phyloP scores from a whole-genome alignment of 2,797 vertebrate species.

The Rallus crepitans region DNA sequence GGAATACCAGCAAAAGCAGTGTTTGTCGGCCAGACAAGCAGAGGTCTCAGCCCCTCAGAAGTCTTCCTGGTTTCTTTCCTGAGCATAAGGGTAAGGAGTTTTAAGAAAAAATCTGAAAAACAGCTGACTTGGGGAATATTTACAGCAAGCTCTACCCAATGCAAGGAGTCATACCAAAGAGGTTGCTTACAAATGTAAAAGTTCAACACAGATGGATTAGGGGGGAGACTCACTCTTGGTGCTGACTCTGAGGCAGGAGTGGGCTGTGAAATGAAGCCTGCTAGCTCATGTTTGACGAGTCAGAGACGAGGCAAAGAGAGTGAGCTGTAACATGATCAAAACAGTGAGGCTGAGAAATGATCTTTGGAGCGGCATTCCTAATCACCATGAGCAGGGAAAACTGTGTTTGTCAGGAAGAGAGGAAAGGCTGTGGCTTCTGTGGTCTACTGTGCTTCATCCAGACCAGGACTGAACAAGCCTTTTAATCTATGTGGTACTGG shows the following conservation, averaged over 20 bases:
- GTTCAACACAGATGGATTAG: not conserved
- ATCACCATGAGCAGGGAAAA: not conserved
- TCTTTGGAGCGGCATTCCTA: not conserved
- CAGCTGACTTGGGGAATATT: not conserved
- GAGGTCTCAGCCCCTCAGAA: not conserved
- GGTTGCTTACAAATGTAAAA: not conserved
- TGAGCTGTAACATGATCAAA: not conserved
- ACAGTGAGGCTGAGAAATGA: not conserved
- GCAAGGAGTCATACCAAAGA: not conserved
- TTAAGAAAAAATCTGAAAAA: not conserved
- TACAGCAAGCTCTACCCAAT: not conserved
- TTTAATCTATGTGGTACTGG: not conserved
- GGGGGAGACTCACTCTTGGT: fast-evolving
- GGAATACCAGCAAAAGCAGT: not conserved
- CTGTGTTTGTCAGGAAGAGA: not conserved
- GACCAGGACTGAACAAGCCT: not conserved
- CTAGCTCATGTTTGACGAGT: not conserved
- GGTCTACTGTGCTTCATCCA: not conserved
- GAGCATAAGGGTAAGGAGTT: not conserved
- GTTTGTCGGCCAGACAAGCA: not conserved
- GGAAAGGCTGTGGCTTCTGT: not conserved
- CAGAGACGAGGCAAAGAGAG: not conserved
- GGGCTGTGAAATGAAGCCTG: not conserved
- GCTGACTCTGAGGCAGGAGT: not conserved
- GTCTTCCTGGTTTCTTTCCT: not conserved